These are phyloP conservation scores for Nettapus auritus DNA, from an alignment of 2,113 vertebrate species.

Conservation along the genomic window DNA sequence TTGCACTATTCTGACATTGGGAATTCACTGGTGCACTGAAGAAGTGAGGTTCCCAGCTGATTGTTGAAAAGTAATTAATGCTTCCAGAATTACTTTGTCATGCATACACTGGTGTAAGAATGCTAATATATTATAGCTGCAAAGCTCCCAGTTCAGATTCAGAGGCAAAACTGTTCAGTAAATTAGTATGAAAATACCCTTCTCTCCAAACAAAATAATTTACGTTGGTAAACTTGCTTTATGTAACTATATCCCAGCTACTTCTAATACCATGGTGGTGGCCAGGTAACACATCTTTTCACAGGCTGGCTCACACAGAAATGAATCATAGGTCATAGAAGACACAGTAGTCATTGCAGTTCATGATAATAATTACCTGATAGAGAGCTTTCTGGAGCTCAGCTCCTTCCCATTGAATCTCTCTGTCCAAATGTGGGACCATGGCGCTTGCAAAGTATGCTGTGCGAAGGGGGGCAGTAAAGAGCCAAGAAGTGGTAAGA, in stretches of 20 bases:
- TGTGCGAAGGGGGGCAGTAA: not conserved
- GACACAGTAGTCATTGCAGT: not conserved
- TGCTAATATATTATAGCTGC: not conserved
- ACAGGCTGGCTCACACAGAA: not conserved
- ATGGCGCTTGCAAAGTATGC: not conserved
- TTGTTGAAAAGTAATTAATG: constrained; percentile 25
- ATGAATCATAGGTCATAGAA: not conserved
- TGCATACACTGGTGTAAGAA: not conserved
- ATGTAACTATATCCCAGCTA: not conserved
- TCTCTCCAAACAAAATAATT: not conserved
- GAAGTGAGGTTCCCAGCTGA: not conserved
- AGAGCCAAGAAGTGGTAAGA: not conserved
- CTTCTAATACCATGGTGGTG: not conserved
- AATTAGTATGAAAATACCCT: not conserved
- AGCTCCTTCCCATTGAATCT: not conserved
- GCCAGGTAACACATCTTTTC: not conserved
- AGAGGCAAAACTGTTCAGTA: not conserved
- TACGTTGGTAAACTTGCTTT: not conserved
- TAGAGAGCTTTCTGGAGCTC: not conserved
- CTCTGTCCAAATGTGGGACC: not conserved
- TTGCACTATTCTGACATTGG: constrained; percentile 1
- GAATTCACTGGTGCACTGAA: constrained; percentile 17
- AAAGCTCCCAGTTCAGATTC: not conserved
- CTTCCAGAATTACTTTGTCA: not conserved
- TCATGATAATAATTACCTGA: not conserved